Evolutionary conservation across 2,797 vertebrate species (phyloP).

Genomic region (Champsocephalus esox): DNA sequence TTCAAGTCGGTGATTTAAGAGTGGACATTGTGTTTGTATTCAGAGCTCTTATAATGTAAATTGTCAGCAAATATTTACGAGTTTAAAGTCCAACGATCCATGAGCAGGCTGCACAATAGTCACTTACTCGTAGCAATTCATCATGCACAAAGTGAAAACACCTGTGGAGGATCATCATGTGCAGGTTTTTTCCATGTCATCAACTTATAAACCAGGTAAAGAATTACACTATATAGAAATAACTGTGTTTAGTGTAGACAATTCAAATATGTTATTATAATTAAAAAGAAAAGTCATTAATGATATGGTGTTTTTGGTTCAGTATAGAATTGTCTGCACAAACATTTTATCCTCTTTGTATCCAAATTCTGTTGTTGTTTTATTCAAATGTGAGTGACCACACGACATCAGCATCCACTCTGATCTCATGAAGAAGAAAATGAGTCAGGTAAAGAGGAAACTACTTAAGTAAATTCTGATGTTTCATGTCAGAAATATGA

Average conservation of each 20-base stretch:
- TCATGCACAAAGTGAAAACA: not conserved
- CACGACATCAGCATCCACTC: not conserved
- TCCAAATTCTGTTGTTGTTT: conserved; percentile 10
- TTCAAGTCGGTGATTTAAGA: not conserved
- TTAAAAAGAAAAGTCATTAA: not conserved
- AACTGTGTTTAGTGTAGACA: not conserved
- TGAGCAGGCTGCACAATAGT: not conserved
- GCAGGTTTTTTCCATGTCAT: not conserved
- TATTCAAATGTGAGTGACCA: conserved; percentile 10
- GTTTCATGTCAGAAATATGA: too few species aligned
- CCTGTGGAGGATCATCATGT: not conserved
- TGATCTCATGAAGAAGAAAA: not conserved
- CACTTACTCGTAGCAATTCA: not conserved
- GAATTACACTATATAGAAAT: not conserved
- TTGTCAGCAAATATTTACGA: not conserved
- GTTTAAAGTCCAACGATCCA: not conserved
- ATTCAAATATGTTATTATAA: not conserved
- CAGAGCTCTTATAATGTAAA: conserved; percentile 14
- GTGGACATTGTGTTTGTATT: not conserved
- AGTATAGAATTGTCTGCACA: not conserved
- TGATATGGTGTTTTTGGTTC: not conserved
- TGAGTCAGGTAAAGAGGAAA: too few species aligned
- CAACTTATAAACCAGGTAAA: not conserved
- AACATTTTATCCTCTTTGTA: not conserved
- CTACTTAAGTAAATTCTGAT: too few species aligned